These are phyloP conservation scores for Melanerpes aurifrons DNA, from an alignment of 2,113 vertebrate genomes.

Conservation along the genomic window DNA sequence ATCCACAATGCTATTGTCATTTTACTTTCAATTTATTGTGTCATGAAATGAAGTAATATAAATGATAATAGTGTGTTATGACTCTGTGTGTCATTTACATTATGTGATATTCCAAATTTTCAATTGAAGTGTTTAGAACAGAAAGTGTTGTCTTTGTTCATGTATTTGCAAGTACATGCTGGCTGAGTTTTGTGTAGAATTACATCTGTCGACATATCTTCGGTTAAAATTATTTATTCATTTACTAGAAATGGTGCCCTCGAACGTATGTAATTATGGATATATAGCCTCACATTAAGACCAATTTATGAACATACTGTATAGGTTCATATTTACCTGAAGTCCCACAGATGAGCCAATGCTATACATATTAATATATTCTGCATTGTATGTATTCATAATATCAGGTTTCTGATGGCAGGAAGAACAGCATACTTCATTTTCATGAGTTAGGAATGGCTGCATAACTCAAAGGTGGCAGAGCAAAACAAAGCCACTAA, in stretches of 20 bases:
- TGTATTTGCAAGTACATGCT: conserved; percentile 30
- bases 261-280: background rate
- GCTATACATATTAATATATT: conserved; percentile 26
- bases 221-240: conserved; percentile 30
- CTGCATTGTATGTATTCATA: conserved; percentile 44
- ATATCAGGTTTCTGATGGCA: conserved; percentile 38
- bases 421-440: conserved; percentile 58
- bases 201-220: background rate
- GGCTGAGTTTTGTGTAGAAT: conserved; percentile 22
- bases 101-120: conserved; percentile 17
- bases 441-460: conserved; percentile 71
- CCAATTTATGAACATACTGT: background rate
- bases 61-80: conserved; percentile 61
- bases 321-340: background rate
- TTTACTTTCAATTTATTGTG: conserved; percentile 56
- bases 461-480: conserved; percentile 66
- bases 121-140: conserved; percentile 29
- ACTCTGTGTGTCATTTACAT: conserved; percentile 48
- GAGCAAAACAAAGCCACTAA: conserved; percentile 51
- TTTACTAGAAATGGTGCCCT: background rate
- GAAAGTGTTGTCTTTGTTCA: conserved; percentile 55
- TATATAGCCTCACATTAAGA: background rate
- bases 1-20: background rate
- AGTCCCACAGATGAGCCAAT: background rate
- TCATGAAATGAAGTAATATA: conserved; percentile 59